Evolutionary conservation across 2,888 invertebrate species (phyloP), one percentile per base, ranked within the genome.

Genomic region (Apamea epomidion): DNA sequence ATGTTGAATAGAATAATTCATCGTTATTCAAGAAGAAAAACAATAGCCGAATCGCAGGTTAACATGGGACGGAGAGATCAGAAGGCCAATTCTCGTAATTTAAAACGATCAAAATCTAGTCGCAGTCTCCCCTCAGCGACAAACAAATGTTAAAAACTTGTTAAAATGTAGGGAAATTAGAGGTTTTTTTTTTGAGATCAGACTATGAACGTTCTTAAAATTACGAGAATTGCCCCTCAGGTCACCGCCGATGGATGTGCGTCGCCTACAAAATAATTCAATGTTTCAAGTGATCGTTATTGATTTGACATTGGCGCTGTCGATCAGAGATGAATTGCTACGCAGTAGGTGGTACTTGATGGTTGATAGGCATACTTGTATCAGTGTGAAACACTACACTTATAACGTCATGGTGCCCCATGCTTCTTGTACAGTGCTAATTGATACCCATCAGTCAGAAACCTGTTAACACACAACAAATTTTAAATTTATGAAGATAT

Each of bases 251-350:
- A 92, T 93, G 89, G 86, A 92, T 91, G 88, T 93, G 93, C 92
- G 91, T 92, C 91, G 91, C 87, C 88, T 88, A 90, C 89, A 90
- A 87, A 92, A 92, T 92, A 89, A 93, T 92, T 91, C 84, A 92
- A 91, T 91, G 89, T 89, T 83, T 86, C 80, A 92, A 93, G 86
- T 90, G 91, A 90, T 86, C 89, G 80, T 91, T 92, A 95, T 95
- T 94, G 95, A 94, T 95, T 92, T 93, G 95, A 93, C 95, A 96
- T 96, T 96, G 95, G 89, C 79, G 85, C 84, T 93, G 92, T 93
- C 93, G 92, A 93, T 93, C 87, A 90, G 90, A 92, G 91, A 93
- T 91, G 89, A 92, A 92, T 93, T 91, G 90, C 83, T 91, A 92
- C 82, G 82, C 81, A 85, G 78, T 80, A 76, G 62, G 71, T 69